Evolutionary conservation across 2,113 vertebrate species (phyloP).

Genomic region (Cottus gobio): DNA sequence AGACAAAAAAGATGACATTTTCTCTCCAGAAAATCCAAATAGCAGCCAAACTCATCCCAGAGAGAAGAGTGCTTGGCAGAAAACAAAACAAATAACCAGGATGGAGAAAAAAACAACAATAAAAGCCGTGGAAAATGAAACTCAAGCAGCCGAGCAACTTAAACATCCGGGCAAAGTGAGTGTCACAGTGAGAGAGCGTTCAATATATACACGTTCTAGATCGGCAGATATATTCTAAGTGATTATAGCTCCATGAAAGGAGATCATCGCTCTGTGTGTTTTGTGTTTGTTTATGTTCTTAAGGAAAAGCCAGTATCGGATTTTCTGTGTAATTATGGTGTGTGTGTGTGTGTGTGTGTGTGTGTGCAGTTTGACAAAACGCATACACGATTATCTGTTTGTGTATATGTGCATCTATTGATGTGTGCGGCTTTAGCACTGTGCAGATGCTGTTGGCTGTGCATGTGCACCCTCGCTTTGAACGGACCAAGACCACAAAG

Average conservation of each 20-base stretch:
- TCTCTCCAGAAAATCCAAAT: slow-evolving; percentile 1
- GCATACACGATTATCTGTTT: neutral
- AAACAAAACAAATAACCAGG: slow-evolving; percentile 18
- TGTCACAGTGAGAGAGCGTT: slow-evolving; percentile 10
- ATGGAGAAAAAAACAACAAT: neutral
- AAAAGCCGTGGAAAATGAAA: slow-evolving; percentile 10
- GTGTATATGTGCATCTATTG: neutral
- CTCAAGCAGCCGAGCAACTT: neutral
- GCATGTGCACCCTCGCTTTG: neutral
- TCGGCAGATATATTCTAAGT: neutral
- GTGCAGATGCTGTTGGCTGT: slow-evolving; percentile 4
- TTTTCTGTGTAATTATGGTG: neutral
- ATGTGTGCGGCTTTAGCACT: slow-evolving; percentile 14
- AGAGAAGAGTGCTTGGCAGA: neutral
- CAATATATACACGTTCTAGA: slow-evolving; percentile 1
- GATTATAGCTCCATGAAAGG: slow-evolving; percentile 3
- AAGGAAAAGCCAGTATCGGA: neutral
- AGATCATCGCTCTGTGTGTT: neutral
- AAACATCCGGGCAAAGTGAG: neutral
- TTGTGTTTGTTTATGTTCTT: neutral
- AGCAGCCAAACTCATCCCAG: neutral
- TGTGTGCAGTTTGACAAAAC: neutral
- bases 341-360: neutral
- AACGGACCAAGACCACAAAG: slow-evolving; percentile 9
- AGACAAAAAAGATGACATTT: neutral